Evolutionary conservation across 2,888 invertebrate genomes (phyloP), one percentile per base, ranked within the genome.

Genomic region (Drosophila barbarae): DNA sequence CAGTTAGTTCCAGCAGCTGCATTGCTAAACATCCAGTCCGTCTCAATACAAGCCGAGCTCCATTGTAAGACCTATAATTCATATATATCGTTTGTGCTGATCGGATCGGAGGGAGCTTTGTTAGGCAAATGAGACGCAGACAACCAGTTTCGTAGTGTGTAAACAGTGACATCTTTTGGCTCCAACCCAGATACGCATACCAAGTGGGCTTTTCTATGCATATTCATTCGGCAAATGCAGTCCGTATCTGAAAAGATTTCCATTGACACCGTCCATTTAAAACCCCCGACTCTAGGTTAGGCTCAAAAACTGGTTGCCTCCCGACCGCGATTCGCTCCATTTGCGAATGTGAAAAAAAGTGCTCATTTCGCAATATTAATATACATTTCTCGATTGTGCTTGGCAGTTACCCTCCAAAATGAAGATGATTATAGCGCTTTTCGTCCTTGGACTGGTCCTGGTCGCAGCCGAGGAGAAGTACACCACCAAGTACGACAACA

Each of bases 401-500:
- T 32, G 9, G n/a, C 34, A 54, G 69, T 36, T 49, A 21, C 57
- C 34, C 28, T 8, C 46, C 65, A 85, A 71, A 15, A 85, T 85
- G 86, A 85, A 82, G 61, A 46, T 67, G 13, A 21, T 51, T 7
- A 8, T 78, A 7, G 41, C 81, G n/a, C 36, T 77, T 7, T 3
- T 83, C 10, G 50, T 61, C 30, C 71, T 91, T 59, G 78, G 90
- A 39, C 71, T 89, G 36, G 88, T 88, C 56, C 61, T 89, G 46
- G 85, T 90, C n/a, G 90, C 88, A 46, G 89, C 88, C 21, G 90
- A 91, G 2, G 90, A 89, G 0, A 84, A 89, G 61, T 94, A 94
- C 85, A 93, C 93, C 1, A 91, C 91, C 69, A 94, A 93, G 82
- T 94, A 92, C 80, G 94, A 94, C 86, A 92, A 92, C 84, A 88